A percentile compares a stretch with the other conserved stretches of the same genome.
These are phyloP conservation scores for Drosophila pectinifera DNA, from an alignment of 1,140 invertebrate species.

Conservation along the genomic window DNA sequence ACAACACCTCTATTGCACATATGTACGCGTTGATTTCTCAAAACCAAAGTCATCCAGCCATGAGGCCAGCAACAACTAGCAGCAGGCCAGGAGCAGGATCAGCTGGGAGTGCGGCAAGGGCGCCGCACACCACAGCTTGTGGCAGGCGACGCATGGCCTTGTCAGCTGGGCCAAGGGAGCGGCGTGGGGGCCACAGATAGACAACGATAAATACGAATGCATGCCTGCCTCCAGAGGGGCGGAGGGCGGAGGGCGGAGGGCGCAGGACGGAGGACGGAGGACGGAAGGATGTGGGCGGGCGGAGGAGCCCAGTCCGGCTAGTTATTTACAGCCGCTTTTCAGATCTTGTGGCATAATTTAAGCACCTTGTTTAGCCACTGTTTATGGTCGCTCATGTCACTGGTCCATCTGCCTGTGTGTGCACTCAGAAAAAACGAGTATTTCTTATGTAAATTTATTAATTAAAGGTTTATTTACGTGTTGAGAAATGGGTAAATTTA, in stretches of 20 bases:
- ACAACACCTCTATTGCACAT: neutral
- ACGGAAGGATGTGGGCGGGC: slow-evolving; percentile 4
- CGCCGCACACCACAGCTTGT: slow-evolving; percentile 62
- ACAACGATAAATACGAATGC: slow-evolving; percentile 77
- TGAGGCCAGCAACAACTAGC: slow-evolving; percentile 78
- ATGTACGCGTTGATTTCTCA: slow-evolving; percentile 72
- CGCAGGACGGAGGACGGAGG: neutral
- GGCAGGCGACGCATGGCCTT: slow-evolving; percentile 70
- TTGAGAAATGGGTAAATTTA: too few relatives aligned
- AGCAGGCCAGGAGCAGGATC: slow-evolving; percentile 56
- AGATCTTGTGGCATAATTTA: slow-evolving; percentile 83
- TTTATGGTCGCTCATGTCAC: slow-evolving; percentile 80
- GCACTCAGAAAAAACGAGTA: neutral
- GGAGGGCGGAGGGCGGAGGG: neutral
- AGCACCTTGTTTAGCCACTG: slow-evolving; percentile 83
- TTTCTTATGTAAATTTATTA: neutral
- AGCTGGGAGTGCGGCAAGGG: slow-evolving; percentile 37
- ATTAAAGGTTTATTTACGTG: neutral
- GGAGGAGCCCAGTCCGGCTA: slow-evolving; percentile 39
- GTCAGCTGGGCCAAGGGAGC: slow-evolving; percentile 32
- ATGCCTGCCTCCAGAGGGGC: slow-evolving; percentile 13
- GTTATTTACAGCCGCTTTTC: slow-evolving; percentile 80
- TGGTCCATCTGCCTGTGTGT: slow-evolving; percentile 57
- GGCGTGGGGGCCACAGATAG: slow-evolving; percentile 46
- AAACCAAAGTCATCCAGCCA: slow-evolving; percentile 79